Evolutionary conservation across 2,888 invertebrate species (phyloP).

Genomic region (Darwinula stevensoni): DNA sequence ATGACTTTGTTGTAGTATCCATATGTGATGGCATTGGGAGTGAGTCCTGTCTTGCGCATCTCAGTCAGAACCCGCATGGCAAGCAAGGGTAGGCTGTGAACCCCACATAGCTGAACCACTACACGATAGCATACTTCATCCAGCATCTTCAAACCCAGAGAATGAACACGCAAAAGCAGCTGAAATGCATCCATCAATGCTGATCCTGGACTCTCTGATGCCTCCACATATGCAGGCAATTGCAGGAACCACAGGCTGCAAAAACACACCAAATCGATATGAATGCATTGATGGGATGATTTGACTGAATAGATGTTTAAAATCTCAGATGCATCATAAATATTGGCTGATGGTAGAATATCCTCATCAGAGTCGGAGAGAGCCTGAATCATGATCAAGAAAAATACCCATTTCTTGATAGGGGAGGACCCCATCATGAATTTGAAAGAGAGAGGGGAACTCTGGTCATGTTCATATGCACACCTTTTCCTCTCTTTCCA

Average conservation of each 20-base stretch:
- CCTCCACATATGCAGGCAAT: conserved; percentile 50
- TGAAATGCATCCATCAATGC: conserved; percentile 54
- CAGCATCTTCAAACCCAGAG: conserved; percentile 43
- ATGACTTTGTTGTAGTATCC: conserved; percentile 60
- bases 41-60: conserved; percentile 73
- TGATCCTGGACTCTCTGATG: conserved; percentile 15
- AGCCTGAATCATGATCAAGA: no score
- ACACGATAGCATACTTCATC: conserved; percentile 94
- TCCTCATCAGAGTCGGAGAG: no score
- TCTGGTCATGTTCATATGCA: no score
- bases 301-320: no score
- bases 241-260: conserved; percentile 87
- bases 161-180: conserved; percentile 56
- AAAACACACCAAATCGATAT: no score
- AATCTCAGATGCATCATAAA: no score
- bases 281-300: no score
- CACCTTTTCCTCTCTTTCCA: no score
- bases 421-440: no score
- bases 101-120: conserved; percentile 93
- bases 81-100: conserved; percentile 68
- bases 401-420: no score
- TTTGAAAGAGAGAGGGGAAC: no score
- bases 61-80: conserved; percentile 57
- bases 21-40: conserved; percentile 92
- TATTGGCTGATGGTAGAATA: no score